Evolutionary conservation across 2,113 vertebrate genomes (phyloP).

Genomic region (Siniperca knerii): DNA sequence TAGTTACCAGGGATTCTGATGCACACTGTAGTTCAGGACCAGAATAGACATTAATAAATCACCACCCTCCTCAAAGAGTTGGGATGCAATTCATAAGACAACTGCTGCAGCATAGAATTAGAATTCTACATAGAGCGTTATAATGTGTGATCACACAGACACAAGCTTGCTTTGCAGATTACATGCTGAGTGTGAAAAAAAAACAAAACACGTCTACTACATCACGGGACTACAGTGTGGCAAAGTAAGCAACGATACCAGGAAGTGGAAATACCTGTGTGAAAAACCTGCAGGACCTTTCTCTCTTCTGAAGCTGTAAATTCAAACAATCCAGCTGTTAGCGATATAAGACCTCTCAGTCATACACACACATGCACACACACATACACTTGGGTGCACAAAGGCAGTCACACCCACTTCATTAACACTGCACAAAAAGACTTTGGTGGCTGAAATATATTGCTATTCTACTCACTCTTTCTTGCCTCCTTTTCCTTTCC

Average conservation of each 20-base stretch:
- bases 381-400: neutral
- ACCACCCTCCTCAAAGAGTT: constrained; percentile 66
- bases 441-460: constrained; percentile 32
- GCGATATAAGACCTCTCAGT: constrained; percentile 62
- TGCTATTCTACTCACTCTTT: constrained; percentile 37
- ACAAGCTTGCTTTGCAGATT: constrained; percentile 40
- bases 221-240: constrained; percentile 33
- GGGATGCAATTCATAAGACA: constrained; percentile 46
- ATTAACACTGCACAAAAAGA: constrained; percentile 47
- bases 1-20: constrained; percentile 4
- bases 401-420: constrained; percentile 39
- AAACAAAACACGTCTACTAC: neutral
- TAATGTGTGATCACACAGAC: constrained; percentile 49
- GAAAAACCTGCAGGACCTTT: constrained; percentile 85
- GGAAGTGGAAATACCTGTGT: constrained; percentile 80
- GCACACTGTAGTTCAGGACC: neutral
- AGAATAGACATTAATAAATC: neutral
- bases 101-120: constrained; percentile 16
- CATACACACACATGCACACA: constrained; percentile 27
- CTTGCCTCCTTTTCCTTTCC: neutral
- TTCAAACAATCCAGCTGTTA: constrained; percentile 80
- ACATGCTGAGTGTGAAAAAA: constrained; percentile 69
- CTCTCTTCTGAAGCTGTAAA: constrained; percentile 86
- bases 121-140: constrained; percentile 1
- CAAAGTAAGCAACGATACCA: constrained; percentile 66